Base-by-base conservation (phyloP, 2,797 vertebrate species). In the Macroramphosus scolopax region DNA sequence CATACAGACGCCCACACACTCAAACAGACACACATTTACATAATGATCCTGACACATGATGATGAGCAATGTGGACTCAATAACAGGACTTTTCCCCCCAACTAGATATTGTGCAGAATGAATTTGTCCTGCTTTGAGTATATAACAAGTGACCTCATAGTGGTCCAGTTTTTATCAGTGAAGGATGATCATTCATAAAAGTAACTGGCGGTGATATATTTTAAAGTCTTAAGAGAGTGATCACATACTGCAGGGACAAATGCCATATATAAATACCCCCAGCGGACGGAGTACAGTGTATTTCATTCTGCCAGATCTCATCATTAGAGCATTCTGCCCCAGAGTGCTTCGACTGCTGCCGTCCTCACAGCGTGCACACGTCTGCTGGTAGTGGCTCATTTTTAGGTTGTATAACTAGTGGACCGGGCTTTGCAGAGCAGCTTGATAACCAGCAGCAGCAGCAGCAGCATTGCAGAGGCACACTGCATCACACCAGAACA, bases 401-500 rank as follows among this genome's bases (percentile, higher is more conserved):
- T 56, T 43, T 10, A 25, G 48, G 41, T 62, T 73, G 55, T 65
- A 51, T 51, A 62, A 78, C 49, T 64, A 70, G 72, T 67, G 52
- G 62, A 80, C 62, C 5, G 8, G 57, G 67, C 53, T 63, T 60
- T 65, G 24, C 18, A 59, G 48, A 44, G 41, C 15, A 45, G 56
- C 14, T 22, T 22, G 1, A 17, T 24, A 43, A 41, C 44, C n/a
- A 31, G 63, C 47, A 36, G 30, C 16, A 0, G 40, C 33, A 44
- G 48, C 49, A 71, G 69, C 73, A 70, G 78, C 82, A 85, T 31
- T 85, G 82, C 82, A 77, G 82, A 61, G 65, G 64, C 41, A 49
- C 54, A 17, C 72, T 72, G 70, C 66, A 77, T 73, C 71, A 57
- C 6, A n/a, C 26, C 34, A 50, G 44, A 51, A 18, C 30, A 34